phyloP scores from a whole-genome alignment of 2,797 vertebrate genomes.

The Acanthurus lineatus region DNA sequence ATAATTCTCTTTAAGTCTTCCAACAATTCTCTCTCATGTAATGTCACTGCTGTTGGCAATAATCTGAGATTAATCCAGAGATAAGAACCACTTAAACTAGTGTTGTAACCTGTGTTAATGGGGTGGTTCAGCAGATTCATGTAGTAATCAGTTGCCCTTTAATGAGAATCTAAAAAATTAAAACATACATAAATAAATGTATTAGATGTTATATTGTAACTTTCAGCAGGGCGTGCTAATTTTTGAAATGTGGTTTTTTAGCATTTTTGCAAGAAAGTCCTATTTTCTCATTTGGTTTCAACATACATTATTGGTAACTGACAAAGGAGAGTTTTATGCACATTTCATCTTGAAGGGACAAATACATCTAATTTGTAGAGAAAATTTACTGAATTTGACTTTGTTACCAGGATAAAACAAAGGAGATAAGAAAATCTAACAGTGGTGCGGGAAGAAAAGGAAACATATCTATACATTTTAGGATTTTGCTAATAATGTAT shows the following conservation, averaged over 20 bases:
- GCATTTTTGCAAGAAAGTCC: not conserved
- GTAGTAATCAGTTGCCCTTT: not conserved
- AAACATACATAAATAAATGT: too few relatives aligned
- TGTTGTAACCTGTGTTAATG: not conserved
- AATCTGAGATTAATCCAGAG: not conserved
- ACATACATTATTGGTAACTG: not conserved
- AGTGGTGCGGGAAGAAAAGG: too few relatives aligned
- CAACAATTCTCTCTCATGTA: not conserved
- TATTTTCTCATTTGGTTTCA: not conserved
- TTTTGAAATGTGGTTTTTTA: too few relatives aligned
- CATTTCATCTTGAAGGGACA: too few relatives aligned
- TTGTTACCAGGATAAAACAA: too few relatives aligned
- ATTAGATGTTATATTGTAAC: not conserved
- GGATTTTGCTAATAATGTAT: too few relatives aligned
- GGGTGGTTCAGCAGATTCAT: conserved; percentile 4
- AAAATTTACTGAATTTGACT: too few relatives aligned
- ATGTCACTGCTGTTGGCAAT: not conserved
- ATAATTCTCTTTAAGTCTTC: not conserved
- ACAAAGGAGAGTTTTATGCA: not conserved
- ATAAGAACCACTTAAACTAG: not conserved
- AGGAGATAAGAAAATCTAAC: too few relatives aligned
- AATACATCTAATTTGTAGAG: too few relatives aligned
- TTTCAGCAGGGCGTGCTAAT: not conserved
- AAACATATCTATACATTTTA: too few relatives aligned
- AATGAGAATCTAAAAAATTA: too few relatives aligned